Percentiles rank a stretch among this genome's conserved stretches.
Evolutionary conservation across 2,797 vertebrate genomes (phyloP).

Genomic region (Tarsius wallacei): DNA sequence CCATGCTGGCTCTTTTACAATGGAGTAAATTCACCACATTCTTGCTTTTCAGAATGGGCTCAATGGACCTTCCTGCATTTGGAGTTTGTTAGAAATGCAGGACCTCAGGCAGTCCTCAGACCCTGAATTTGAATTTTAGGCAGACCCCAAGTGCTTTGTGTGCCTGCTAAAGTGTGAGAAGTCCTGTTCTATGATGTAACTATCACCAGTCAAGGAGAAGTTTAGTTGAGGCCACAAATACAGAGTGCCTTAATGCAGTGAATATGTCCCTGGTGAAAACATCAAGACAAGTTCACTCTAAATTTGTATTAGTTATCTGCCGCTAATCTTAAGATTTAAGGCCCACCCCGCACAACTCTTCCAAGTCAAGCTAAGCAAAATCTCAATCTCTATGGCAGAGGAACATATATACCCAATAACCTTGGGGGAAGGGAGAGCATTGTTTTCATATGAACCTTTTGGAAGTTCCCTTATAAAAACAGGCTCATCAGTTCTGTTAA

Average conservation of each 20-base stretch:
- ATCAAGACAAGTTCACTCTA: not conserved
- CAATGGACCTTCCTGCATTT: not conserved
- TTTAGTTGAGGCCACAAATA: not conserved
- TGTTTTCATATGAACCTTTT: not conserved
- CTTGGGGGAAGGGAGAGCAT: not conserved
- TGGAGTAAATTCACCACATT: not conserved
- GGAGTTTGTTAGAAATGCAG: conserved; percentile 18
- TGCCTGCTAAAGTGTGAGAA: not conserved
- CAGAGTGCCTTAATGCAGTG: not conserved
- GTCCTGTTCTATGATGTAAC: not conserved
- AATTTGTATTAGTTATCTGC: conserved; percentile 27
- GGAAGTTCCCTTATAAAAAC: conserved; percentile 23
- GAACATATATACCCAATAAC: not conserved
- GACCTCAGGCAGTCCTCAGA: not conserved
- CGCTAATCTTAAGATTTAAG: conserved; percentile 27
- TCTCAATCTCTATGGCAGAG: not conserved
- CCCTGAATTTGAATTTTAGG: not conserved
- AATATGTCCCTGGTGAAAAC: not conserved
- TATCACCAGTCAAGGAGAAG: not conserved
- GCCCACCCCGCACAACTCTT: not conserved
- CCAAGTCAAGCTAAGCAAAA: conserved; percentile 8
- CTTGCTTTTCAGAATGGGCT: not conserved
- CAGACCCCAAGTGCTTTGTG: not conserved
- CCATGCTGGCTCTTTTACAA: not conserved
- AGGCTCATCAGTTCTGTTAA: not conserved